A percentile compares a stretch with the other conserved stretches of the same genome.
phyloP scores from a whole-genome alignment of 2,797 vertebrate genomes.

The Zalophus californianus region DNA sequence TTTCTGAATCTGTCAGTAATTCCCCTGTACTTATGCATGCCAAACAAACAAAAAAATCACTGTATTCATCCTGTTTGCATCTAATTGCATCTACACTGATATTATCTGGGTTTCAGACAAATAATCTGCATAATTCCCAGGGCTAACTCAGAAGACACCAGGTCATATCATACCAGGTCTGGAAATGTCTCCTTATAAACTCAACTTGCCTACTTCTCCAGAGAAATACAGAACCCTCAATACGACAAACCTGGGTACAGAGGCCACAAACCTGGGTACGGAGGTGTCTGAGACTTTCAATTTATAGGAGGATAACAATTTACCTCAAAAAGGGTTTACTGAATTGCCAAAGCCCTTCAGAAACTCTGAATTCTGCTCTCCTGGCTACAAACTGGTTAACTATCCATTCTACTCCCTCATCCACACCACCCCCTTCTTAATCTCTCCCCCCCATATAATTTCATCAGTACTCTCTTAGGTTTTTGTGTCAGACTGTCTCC shows the following conservation, averaged over 20 bases:
- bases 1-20: background rate
- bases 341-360: background rate
- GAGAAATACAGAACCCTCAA: background rate
- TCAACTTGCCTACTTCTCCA: background rate
- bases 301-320: background rate
- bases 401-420: no score
- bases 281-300: background rate
- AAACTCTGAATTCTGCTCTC: background rate
- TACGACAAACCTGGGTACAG: background rate
- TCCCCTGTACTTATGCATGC: background rate
- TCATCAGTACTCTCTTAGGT: background rate
- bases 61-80: background rate
- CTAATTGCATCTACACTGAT: background rate
- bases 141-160: background rate
- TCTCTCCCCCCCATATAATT: background rate
- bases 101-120: background rate
- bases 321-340: background rate
- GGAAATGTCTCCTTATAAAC: background rate
- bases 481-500: background rate
- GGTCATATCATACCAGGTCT: background rate
- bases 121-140: background rate
- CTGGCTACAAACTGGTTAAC: background rate
- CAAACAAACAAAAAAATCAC: background rate
- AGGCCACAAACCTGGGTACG: background rate
- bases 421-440: no score